Percentiles rank a stretch among this genome's conserved stretches.
These are phyloP conservation scores for Ephialtes manifestator DNA, from an alignment of 2,888 invertebrate genomes.

Conservation along the genomic window DNA sequence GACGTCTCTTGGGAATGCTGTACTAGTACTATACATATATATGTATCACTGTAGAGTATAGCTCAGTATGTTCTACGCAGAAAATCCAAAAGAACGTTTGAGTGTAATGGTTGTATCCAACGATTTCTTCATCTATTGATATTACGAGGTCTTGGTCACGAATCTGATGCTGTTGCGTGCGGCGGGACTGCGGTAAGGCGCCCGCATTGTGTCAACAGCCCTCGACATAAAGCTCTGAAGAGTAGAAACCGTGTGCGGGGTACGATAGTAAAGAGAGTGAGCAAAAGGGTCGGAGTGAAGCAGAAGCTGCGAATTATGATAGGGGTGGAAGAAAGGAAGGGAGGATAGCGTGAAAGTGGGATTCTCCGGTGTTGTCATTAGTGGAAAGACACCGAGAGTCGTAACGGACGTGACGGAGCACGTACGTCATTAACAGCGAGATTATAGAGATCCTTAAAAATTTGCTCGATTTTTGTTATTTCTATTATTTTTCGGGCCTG, in stretches of 20 bases:
- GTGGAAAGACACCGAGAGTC: slow-evolving; percentile 54
- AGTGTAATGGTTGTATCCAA: slow-evolving; percentile 48
- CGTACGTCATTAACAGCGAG: slow-evolving; percentile 75
- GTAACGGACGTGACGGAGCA: slow-evolving; percentile 48
- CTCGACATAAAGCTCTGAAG: slow-evolving; percentile 68
- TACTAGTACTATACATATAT: slow-evolving; percentile 25
- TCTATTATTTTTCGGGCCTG: too few relatives aligned
- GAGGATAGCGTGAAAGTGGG: slow-evolving; percentile 43
- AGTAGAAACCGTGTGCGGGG: slow-evolving; percentile 18
- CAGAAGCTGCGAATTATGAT: slow-evolving; percentile 85
- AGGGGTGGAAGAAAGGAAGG: slow-evolving; percentile 78
- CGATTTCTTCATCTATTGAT: slow-evolving; percentile 62
- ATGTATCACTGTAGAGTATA: neutral
- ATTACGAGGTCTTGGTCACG: slow-evolving; percentile 65
- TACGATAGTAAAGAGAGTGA: slow-evolving; percentile 38
- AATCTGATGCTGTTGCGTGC: slow-evolving; percentile 51
- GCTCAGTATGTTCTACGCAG: neutral
- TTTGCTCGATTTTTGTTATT: too few relatives aligned
- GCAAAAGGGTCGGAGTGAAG: slow-evolving; percentile 74
- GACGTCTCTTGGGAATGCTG: slow-evolving; percentile 54
- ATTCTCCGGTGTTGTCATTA: slow-evolving; percentile 61
- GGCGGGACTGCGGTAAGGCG: slow-evolving; percentile 81
- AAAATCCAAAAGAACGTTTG: slow-evolving; percentile 56
- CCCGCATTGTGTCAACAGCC: slow-evolving; percentile 84
- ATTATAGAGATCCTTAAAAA: slow-evolving; percentile 66